Conservation (phyloP, 2,797 vertebrate genomes). For the Oryzias sinensis region DNA sequence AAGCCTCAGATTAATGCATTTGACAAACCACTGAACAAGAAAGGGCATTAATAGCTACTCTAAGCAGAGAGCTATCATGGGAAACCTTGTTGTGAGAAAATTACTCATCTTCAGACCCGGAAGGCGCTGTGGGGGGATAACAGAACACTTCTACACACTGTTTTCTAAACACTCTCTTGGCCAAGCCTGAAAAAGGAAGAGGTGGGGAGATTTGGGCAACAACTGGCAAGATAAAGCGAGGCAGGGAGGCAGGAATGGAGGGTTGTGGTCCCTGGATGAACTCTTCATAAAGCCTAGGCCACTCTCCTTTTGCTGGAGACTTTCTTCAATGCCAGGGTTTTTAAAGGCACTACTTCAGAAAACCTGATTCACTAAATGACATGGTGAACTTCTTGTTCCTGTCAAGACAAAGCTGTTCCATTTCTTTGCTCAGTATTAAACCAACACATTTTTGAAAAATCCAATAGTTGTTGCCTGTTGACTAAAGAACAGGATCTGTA, state of each 20-base stretch:
- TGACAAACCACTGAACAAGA: slow-evolving; percentile 80
- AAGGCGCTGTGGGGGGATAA: slow-evolving; percentile 51
- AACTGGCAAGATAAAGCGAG: slow-evolving; percentile 45
- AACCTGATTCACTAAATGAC: slow-evolving; percentile 70
- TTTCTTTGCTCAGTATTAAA: slow-evolving; percentile 40
- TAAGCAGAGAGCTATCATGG: slow-evolving; percentile 75
- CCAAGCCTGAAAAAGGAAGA: slow-evolving; percentile 50
- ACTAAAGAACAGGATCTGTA: slow-evolving; percentile 31
- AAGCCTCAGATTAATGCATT: slow-evolving; percentile 74
- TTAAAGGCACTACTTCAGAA: slow-evolving; percentile 36
- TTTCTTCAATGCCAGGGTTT: slow-evolving; percentile 32
- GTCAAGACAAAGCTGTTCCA: no score
- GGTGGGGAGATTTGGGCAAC: slow-evolving; percentile 27
- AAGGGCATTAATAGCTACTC: slow-evolving; percentile 81
- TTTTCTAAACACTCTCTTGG: slow-evolving; percentile 58
- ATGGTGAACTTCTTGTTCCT: slow-evolving; percentile 48
- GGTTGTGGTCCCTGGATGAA: slow-evolving; percentile 35
- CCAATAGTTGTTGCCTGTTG: slow-evolving; percentile 47
- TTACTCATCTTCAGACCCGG: slow-evolving; percentile 59
- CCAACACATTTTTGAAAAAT: slow-evolving; percentile 41
- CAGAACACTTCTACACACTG: slow-evolving; percentile 42
- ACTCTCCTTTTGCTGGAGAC: slow-evolving; percentile 9
- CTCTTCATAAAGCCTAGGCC: no score
- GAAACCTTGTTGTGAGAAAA: slow-evolving; percentile 75
- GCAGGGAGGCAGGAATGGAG: slow-evolving; percentile 12